Conservation (phyloP, 2,797 vertebrate species). For the Gadopsis marmoratus region DNA sequence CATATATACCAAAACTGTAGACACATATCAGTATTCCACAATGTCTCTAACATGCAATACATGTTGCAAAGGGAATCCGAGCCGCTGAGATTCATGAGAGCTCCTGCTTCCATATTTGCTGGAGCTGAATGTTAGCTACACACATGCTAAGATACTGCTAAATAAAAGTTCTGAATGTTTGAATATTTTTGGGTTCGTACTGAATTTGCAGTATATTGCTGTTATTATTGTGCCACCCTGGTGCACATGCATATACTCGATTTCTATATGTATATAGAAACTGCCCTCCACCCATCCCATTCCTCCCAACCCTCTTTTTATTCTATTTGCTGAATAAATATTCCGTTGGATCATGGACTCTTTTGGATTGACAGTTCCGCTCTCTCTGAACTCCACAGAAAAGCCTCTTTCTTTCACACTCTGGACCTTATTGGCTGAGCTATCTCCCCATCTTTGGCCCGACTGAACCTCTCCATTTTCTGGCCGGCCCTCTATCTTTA, state of each 20-base stretch:
- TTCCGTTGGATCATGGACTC: constrained; percentile 21
- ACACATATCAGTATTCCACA: too few relatives aligned
- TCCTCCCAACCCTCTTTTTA: constrained; percentile 29
- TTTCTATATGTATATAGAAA: too few relatives aligned
- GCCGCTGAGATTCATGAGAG: background rate
- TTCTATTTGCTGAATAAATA: constrained; percentile 71
- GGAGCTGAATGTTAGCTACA: background rate
- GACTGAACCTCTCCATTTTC: constrained; percentile 37
- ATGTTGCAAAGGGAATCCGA: background rate
- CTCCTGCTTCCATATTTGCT: background rate
- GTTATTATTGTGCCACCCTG: background rate
- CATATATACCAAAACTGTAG: too few relatives aligned
- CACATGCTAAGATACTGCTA: background rate
- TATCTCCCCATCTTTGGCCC: constrained; percentile 75
- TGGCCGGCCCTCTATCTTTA: constrained; percentile 55
- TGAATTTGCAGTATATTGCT: background rate
- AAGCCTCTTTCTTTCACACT: constrained; percentile 65
- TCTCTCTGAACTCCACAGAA: constrained; percentile 59
- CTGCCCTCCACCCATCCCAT: background rate
- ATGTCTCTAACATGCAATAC: too few relatives aligned
- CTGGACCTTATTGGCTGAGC: constrained; percentile 40
- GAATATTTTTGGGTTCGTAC: background rate
- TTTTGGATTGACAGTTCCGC: constrained; percentile 52
- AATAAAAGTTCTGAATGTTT: background rate
- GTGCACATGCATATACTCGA: background rate